Evolutionary conservation across 92 coral and sea anemone genomes (phyloP).

Genomic region (Muricea muricata): DNA sequence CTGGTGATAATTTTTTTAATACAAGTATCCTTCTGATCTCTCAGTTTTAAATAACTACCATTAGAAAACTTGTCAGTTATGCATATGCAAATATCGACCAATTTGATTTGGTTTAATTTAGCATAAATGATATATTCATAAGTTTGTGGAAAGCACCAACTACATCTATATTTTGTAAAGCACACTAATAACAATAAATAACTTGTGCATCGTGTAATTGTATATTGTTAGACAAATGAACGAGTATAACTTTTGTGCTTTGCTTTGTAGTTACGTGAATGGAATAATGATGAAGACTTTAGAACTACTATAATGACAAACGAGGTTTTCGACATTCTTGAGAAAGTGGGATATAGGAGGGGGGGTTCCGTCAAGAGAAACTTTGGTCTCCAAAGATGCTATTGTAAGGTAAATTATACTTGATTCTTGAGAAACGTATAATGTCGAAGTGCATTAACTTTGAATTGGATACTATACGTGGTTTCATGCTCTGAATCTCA

Average conservation of each 20-base stretch:
- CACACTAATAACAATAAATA: not conserved
- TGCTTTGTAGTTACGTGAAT: constrained; percentile 49
- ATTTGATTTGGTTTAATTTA: not conserved
- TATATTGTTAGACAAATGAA: too few species aligned
- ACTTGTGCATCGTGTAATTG: not conserved
- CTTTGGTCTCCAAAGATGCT: constrained; percentile 35
- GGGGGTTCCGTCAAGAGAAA: constrained; percentile 19
- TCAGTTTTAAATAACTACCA: not conserved
- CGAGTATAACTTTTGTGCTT: not conserved
- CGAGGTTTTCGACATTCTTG: constrained; percentile 29
- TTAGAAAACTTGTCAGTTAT: not conserved
- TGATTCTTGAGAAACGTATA: not conserved
- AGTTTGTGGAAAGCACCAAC: not conserved
- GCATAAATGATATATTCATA: not conserved
- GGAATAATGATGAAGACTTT: constrained; percentile 30
- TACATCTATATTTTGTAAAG: not conserved
- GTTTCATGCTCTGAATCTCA: not conserved
- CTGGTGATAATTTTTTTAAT: too few species aligned
- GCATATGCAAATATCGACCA: not conserved
- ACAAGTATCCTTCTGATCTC: not conserved
- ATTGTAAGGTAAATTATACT: constrained; percentile 40
- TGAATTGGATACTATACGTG: too few species aligned
- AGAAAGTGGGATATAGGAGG: constrained; percentile 24
- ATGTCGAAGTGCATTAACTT: not conserved
- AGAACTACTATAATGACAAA: constrained; percentile 49